A percentile compares a stretch with the other conserved stretches of the same genome.
phyloP scores from a whole-genome alignment of 2,797 vertebrate species.

The Tympanoctomys barrerae region DNA sequence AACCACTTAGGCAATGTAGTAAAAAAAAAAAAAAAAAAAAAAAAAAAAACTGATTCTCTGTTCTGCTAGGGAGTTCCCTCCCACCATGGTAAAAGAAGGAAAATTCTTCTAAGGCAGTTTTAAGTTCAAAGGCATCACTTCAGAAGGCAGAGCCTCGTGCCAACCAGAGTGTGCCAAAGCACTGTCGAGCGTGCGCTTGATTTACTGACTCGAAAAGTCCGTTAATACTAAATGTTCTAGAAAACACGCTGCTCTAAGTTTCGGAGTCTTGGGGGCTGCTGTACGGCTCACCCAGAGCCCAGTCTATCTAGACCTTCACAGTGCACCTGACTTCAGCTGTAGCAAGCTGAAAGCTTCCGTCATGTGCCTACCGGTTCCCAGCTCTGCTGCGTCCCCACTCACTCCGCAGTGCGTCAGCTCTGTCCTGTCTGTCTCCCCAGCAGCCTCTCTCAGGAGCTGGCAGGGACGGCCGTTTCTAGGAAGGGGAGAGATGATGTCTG shows the following conservation, averaged over 20 bases:
- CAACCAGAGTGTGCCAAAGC: slow-evolving; percentile 50
- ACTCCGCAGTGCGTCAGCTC: slow-evolving; percentile 3
- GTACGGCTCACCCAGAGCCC: slow-evolving; percentile 56
- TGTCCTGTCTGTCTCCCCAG: neutral
- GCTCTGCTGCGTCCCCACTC: neutral
- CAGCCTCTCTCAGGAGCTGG: neutral
- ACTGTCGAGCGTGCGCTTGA: neutral
- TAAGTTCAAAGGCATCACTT: slow-evolving; percentile 71
- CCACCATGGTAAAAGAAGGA: slow-evolving; percentile 21
- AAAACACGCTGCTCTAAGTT: slow-evolving; percentile 61
- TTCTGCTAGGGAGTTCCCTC: slow-evolving; percentile 24
- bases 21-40: slow-evolving; percentile 65
- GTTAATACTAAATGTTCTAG: slow-evolving; percentile 59
- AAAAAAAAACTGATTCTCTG: slow-evolving; percentile 70
- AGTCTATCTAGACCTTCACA: slow-evolving; percentile 53
- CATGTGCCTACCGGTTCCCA: neutral
- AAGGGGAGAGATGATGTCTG: neutral
- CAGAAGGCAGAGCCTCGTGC: neutral
- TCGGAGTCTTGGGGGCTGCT: slow-evolving; percentile 30
- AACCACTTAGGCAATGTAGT: slow-evolving; percentile 67
- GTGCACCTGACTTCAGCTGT: slow-evolving; percentile 38
- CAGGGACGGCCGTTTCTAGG: slow-evolving; percentile 15
- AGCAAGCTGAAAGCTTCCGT: slow-evolving; percentile 45
- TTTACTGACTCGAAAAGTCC: slow-evolving; percentile 30
- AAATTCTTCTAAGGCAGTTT: slow-evolving; percentile 62